Conservation (phyloP, 2,797 vertebrate genomes). For the Morelia viridis region DNA sequence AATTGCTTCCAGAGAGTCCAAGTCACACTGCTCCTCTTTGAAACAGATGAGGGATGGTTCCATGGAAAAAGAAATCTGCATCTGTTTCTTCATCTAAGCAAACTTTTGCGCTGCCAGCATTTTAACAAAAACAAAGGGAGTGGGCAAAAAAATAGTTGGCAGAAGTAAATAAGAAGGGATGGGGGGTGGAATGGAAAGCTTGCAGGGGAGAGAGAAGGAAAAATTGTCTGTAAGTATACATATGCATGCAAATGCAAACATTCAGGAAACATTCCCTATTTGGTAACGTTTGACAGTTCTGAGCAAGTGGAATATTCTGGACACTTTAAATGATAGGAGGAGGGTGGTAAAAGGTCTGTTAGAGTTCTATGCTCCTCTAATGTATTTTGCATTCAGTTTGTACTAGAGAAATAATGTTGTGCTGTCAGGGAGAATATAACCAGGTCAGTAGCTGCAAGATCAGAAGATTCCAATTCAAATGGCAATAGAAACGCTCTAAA, state of each 20-base stretch:
- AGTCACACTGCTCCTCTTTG: conserved; percentile 33
- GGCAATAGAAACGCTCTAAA: background rate
- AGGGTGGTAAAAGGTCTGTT: background rate
- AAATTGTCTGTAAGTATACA: background rate
- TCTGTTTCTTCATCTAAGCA: conserved; percentile 17
- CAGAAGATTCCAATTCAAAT: background rate
- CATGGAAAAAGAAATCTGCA: conserved; percentile 15
- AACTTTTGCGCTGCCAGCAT: background rate
- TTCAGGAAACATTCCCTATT: background rate
- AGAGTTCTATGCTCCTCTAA: background rate
- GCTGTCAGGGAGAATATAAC: background rate
- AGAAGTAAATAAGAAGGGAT: background rate
- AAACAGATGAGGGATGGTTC: conserved; percentile 44
- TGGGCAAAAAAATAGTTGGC: background rate
- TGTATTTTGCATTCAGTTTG: background rate
- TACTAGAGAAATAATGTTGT: background rate
- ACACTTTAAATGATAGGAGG: background rate
- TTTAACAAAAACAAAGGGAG: conserved; percentile 6
- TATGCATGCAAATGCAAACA: background rate
- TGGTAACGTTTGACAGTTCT: background rate
- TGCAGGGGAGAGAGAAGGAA: background rate
- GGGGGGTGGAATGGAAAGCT: too few species aligned
- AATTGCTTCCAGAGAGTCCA: conserved; percentile 26
- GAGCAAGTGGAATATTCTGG: background rate
- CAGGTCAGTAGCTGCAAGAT: background rate